Percentiles rank a stretch among this genome's conserved stretches.
Evolutionary conservation across 2,113 vertebrate species (phyloP).

Genomic region (Python bivittatus): DNA sequence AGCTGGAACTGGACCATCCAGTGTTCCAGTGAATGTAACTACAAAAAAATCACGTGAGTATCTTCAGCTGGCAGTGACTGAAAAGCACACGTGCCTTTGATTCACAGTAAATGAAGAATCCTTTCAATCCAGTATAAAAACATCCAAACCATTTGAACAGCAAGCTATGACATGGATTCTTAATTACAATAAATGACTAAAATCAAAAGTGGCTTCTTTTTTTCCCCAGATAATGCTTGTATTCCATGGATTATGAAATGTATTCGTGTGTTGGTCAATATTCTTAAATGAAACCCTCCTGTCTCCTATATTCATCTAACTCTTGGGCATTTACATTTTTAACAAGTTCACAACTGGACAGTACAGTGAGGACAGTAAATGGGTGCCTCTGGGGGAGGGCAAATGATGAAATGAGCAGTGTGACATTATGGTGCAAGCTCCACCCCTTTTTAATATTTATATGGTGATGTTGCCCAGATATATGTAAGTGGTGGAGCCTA

Average conservation of each 20-base stretch:
- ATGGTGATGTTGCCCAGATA: neutral
- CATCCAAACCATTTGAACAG: neutral
- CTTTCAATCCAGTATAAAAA: neutral
- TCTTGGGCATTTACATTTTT: neutral
- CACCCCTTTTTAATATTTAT: neutral
- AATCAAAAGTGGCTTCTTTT: neutral
- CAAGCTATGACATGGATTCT: neutral
- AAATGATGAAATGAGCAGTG: neutral
- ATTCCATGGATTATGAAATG: neutral
- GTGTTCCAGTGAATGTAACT: constrained; percentile 80
- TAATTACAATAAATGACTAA: neutral
- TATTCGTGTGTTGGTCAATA: neutral
- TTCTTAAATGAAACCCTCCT: neutral
- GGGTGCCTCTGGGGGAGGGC: neutral
- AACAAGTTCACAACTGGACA: neutral
- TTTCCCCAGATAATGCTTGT: neutral
- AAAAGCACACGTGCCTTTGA: neutral
- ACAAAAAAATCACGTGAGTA: constrained; percentile 91
- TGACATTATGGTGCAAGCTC: neutral
- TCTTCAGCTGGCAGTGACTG: neutral
- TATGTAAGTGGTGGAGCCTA: neutral
- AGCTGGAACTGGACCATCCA: constrained; percentile 85
- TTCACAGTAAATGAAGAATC: rapidly evolving
- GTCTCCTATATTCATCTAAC: neutral
- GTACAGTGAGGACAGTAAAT: neutral